Evolutionary conservation across 2,797 vertebrate species (phyloP).

Genomic region (Tinamus major): DNA sequence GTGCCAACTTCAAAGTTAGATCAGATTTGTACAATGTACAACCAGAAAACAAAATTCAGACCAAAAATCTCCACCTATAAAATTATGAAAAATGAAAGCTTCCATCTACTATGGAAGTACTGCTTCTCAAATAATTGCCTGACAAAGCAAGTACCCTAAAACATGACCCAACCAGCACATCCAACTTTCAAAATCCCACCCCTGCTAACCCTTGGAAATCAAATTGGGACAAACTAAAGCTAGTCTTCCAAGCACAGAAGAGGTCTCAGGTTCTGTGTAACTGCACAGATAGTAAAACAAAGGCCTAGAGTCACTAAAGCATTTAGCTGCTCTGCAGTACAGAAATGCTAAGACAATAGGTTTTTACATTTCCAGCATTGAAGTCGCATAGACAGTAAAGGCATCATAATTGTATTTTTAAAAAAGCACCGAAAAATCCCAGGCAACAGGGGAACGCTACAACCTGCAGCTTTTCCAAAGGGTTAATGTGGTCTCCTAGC

Average conservation of each 20-base stretch:
- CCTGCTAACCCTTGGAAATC: neutral
- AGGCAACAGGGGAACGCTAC: neutral
- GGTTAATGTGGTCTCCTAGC: neutral
- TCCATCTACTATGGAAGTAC: too few species aligned
- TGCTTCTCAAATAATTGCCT: neutral
- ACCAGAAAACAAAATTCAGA: neutral
- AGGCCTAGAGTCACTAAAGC: neutral
- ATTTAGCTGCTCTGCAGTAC: neutral
- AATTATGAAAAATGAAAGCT: neutral
- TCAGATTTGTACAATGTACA: neutral
- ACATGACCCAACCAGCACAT: neutral
- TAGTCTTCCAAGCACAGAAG: neutral
- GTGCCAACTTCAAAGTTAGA: neutral
- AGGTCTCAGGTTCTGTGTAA: neutral
- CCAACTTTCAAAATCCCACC: neutral
- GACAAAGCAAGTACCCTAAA: neutral
- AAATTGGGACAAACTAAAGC: neutral
- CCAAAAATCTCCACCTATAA: neutral
- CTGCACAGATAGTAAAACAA: neutral
- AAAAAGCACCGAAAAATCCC: neutral
- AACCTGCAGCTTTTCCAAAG: neutral
- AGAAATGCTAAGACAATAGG: neutral
- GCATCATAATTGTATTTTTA: neutral
- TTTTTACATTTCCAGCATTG: neutral
- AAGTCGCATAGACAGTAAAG: neutral